Evolutionary conservation across 2,888 invertebrate species (phyloP).

Genomic region (Brassicogethes aeneus): DNA sequence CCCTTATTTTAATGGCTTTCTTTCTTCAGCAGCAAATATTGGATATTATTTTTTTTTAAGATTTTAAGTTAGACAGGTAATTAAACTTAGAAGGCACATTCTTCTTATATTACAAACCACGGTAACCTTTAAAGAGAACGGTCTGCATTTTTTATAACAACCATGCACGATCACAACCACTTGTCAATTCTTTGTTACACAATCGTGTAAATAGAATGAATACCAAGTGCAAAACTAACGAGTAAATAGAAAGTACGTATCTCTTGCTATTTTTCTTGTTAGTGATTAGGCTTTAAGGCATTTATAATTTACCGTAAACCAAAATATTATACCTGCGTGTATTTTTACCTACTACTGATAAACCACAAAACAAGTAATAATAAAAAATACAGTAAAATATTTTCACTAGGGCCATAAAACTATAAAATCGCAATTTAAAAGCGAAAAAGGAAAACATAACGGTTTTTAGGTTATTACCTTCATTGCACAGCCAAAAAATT

Average conservation of each 20-base stretch:
- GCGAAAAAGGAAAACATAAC: not conserved
- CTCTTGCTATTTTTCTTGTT: no score
- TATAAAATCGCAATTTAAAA: not conserved
- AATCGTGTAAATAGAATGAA: no score
- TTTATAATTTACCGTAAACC: not conserved
- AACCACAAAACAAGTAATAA: not conserved
- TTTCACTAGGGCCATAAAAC: not conserved
- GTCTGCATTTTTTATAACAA: constrained; percentile 20
- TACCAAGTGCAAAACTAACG: no score
- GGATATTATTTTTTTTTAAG: no score
- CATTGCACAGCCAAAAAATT: no score
- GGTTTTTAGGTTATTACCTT: no score
- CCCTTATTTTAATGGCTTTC: no score
- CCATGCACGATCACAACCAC: not conserved
- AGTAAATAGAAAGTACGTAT: no score
- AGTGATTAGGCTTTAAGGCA: no score
- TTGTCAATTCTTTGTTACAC: not conserved
- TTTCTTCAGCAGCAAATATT: no score
- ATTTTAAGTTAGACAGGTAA: not conserved
- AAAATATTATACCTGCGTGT: not conserved
- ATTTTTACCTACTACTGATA: not conserved
- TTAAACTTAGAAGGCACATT: constrained; percentile 11
- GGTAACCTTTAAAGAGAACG: constrained; percentile 34
- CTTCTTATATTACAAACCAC: constrained; percentile 24
- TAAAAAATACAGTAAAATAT: constrained; percentile 1